A percentile compares a stretch with the other conserved stretches of the same genome.
These are phyloP conservation scores for Myocastor coypus DNA, from an alignment of 2,113 vertebrate species.

Conservation along the genomic window DNA sequence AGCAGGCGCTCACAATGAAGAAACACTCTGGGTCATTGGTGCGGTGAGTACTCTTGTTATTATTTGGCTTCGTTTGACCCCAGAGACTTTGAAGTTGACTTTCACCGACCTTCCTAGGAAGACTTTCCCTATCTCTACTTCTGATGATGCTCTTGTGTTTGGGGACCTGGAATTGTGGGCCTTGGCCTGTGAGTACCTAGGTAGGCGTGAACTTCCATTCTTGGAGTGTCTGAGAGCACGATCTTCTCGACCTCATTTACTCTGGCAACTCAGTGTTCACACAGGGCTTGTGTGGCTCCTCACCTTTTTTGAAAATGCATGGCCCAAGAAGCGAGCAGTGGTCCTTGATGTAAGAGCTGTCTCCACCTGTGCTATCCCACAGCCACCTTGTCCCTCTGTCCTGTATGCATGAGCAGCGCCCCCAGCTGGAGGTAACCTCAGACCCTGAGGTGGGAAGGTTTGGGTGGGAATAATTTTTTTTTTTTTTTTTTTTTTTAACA, in stretches of 20 bases:
- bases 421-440: conserved; percentile 67
- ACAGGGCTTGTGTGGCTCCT: neutral
- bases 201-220: neutral
- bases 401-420: conserved; percentile 27
- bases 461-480: conserved; percentile 72
- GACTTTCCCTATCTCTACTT: neutral
- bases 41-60: neutral
- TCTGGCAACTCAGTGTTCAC: neutral
- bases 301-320: neutral
- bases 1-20: neutral
- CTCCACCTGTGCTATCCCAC: neutral
- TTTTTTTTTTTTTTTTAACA: conserved; percentile 76
- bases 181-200: neutral
- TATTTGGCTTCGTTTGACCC: neutral
- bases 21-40: neutral
- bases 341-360: neutral
- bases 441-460: conserved; percentile 68
- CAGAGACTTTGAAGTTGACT: neutral
- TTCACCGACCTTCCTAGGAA: neutral
- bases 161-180: neutral
- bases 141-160: neutral
- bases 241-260: neutral
- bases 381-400: neutral
- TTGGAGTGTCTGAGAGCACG: neutral
- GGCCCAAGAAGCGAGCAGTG: neutral